Base-by-base conservation (phyloP, 2,888 invertebrate species). In the Brachylomia viminalis region DNA sequence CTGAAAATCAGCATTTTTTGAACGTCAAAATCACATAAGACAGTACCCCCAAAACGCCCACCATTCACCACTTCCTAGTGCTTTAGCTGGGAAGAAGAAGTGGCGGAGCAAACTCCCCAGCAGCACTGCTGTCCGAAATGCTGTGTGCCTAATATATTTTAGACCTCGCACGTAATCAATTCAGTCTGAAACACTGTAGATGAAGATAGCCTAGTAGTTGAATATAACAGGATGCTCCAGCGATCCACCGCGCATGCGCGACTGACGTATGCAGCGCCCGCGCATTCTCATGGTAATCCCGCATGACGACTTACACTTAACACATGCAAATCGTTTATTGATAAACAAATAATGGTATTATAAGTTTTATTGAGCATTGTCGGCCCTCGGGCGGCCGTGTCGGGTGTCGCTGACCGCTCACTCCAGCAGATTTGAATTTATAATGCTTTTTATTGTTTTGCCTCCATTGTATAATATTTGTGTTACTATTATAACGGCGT, bases 271-370 rank as follows among this genome's bases (percentile, higher is more conserved):
- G 70, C 54, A 58, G 72, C 93, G 92, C 91, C 82, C 72, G 92
- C 93, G 93, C 93, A 93, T 94, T 94, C 91, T 91, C 89, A 95
- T 94, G 94, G 90, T 91, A 94, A 95, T 94, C 93, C 90, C 85
- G 79, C 89, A 86, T 91, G 90, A 89, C 90, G 88, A 88, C 89
- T 89, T 85, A 91, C 93, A 94, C 92, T 94, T 94, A 93, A 93
- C 95, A 95, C 94, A 96, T 96, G 95, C 95, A 94, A 95, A 96
- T 95, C 92, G 91, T 90, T 92, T 94, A 95, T 95, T 94, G 94
- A 95, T 95, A 95, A 94, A 95, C 95, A 95, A 95, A 95, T 95
- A 95, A 94, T 94, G 91, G 91, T 89, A 94, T 95, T 95, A 95
- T 95, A 92, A 94, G 94, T 93, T 95, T 95, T 95, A 95, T 92